Percentiles rank a stretch among this genome's conserved stretches.
Evolutionary conservation across 2,113 vertebrate species (phyloP).

Genomic region (Pangasianodon hypophthalmus): DNA sequence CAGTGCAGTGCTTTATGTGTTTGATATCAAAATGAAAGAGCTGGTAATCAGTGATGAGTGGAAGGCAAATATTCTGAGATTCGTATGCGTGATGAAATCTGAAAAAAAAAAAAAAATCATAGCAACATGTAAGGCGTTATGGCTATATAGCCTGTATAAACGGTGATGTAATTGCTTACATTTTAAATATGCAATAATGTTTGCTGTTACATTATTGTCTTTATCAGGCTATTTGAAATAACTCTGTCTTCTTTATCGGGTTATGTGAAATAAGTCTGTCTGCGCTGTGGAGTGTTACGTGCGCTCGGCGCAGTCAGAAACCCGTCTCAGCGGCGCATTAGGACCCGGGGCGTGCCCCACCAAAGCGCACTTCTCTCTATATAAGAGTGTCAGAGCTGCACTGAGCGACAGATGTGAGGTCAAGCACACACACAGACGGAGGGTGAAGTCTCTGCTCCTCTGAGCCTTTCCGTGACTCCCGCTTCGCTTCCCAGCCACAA

Average conservation of each 20-base stretch:
- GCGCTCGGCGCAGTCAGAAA: neutral
- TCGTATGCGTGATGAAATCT: neutral
- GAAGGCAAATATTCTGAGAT: neutral
- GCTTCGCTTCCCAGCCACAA: neutral
- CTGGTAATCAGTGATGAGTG: neutral
- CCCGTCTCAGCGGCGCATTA: slow-evolving; percentile 33
- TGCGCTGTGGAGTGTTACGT: neutral
- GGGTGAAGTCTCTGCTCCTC: neutral
- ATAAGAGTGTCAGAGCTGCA: slow-evolving; percentile 40
- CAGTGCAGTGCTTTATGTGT: neutral
- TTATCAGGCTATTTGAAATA: neutral
- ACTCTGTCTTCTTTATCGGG: neutral
- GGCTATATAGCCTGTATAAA: neutral
- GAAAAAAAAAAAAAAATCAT: too few species aligned
- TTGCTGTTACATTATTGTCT: neutral
- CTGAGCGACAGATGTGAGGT: slow-evolving; percentile 52
- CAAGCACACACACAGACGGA: neutral
- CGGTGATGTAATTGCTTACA: neutral
- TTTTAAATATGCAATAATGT: neutral
- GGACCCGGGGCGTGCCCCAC: slow-evolving; percentile 49
- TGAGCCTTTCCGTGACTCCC: neutral
- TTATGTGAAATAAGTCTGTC: neutral
- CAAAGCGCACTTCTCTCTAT: slow-evolving; percentile 29
- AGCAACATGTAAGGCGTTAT: neutral
- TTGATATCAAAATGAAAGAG: neutral